Evolutionary conservation across 30 jellyfish, hydroid and myxozoan genomes (phyloP).

Genomic region (Cassiopea xamachana): DNA sequence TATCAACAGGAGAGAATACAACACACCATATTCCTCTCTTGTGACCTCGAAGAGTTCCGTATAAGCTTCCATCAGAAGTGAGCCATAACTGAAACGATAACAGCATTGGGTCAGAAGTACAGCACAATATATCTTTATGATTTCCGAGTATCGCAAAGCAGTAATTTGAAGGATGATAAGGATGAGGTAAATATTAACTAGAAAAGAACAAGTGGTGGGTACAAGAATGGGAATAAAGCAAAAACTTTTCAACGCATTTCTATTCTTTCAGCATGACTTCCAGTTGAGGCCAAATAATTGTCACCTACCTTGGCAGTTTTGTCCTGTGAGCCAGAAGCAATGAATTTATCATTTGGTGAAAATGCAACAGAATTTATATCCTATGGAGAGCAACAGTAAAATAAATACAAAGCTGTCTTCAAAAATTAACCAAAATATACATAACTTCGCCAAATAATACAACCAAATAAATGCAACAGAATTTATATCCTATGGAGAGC

Average conservation of each 20-base stretch:
- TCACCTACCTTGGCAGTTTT: slow-evolving; percentile 76
- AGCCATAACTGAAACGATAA: slow-evolving; percentile 56
- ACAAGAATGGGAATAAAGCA: too few relatives aligned
- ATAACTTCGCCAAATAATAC: too few relatives aligned
- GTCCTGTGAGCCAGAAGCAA: slow-evolving; percentile 87
- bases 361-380: slow-evolving; percentile 74
- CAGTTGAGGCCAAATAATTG: not conserved
- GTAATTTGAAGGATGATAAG: too few relatives aligned
- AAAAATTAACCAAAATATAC: not conserved
- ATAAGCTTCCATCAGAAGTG: slow-evolving; percentile 66
- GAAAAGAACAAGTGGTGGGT: too few relatives aligned
- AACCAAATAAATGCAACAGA: slow-evolving; percentile 55
- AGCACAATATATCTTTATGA: too few relatives aligned
- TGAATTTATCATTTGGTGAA: slow-evolving; percentile 82
- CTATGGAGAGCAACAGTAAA: slow-evolving; percentile 25
- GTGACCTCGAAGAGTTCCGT: slow-evolving; percentile 89
- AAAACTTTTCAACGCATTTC: too few relatives aligned
- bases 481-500: slow-evolving; percentile 71
- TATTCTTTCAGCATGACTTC: too few relatives aligned
- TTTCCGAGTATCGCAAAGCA: too few relatives aligned
- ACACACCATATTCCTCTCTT: slow-evolving; percentile 92
- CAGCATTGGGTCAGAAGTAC: too few relatives aligned
- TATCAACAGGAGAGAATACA: slow-evolving; percentile 88
- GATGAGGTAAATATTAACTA: too few relatives aligned
- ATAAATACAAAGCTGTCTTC: not conserved